Evolutionary conservation across 2,113 vertebrate species (phyloP).

Genomic region (Gasterosteus aculeatus): DNA sequence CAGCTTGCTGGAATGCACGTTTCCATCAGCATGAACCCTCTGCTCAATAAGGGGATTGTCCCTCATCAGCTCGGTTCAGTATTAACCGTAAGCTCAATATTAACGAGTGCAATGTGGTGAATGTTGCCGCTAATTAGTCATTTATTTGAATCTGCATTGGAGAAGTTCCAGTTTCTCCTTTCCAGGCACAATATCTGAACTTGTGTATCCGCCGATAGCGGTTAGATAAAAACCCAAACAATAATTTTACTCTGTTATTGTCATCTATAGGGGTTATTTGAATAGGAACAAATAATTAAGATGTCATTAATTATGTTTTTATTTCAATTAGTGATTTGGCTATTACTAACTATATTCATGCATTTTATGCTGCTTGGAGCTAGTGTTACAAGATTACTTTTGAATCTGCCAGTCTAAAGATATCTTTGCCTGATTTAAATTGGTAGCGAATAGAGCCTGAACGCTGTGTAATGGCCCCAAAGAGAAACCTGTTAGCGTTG

Average conservation of each 20-base stretch:
- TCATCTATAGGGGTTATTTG: no score
- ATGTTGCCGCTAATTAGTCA: background rate
- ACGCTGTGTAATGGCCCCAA: background rate
- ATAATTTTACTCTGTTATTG: no score
- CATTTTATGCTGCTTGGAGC: no score
- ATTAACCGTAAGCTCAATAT: background rate
- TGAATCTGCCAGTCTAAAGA: background rate
- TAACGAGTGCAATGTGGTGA: background rate
- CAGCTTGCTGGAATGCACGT: slow-evolving; percentile 48
- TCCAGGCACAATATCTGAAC: background rate
- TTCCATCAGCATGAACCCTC: slow-evolving; percentile 15
- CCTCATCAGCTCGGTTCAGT: background rate
- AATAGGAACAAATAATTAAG: no score
- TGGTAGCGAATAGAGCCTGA: background rate
- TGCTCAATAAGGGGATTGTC: slow-evolving; percentile 61
- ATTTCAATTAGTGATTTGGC: no score
- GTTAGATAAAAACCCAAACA: background rate
- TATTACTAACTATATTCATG: no score
- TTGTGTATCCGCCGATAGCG: background rate
- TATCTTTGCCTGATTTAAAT: background rate
- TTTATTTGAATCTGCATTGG: background rate
- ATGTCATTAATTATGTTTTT: no score
- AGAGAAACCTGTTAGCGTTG: background rate
- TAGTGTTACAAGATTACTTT: background rate
- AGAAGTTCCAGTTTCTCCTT: background rate